Base-by-base conservation (phyloP, 2,888 invertebrate species). In the Lithosia quadra region DNA sequence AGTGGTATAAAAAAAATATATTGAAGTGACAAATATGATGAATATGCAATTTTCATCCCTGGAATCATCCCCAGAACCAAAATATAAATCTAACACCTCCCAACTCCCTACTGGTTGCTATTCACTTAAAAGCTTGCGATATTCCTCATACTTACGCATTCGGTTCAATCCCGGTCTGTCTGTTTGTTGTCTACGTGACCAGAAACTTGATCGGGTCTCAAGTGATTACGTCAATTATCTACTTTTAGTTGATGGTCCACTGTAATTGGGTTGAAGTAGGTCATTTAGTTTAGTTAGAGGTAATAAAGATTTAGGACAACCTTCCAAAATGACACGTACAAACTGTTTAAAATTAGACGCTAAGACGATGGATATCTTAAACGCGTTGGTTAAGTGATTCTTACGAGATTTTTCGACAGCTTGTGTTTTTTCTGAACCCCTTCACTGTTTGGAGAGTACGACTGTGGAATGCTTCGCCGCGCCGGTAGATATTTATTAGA, bases 151-250 rank as follows among this genome's bases (percentile, higher is more conserved):
- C 2, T 28, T 28, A 28, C 28, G 34, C 49, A 33, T 18, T 39
- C 21, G 34, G 34, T 60, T 65, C 22, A 13, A 18, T 53, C 28
- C 28, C 56, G 21, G 34, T 18, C 15, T 5, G 49, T 24, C 61
- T 28, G 61, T 66, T 66, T 53, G 60, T 65, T 18, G 8, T n/a
- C 10, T 66, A 67, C 66, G 66, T 67, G 66, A 67, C 61, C 22
- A 15, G 61, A 61, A 66, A 67, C 1, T 10, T 39, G n/a, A 67
- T 28, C 4, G 1, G 36, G 13, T 34, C 61, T 9, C 34, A 53
- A 67, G 61, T 61, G 61, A 61, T 67, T 67, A 60, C 61, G 8
- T n/a, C 61, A 61, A 67, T 67, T 61, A 61, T 39, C 61, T 67
- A 24, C 53, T 36, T 53, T 49, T 9, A n/a, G n/a, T 28, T 39